Evolutionary conservation across 2,797 vertebrate genomes (phyloP).

Genomic region (Crenuchus spilurus): DNA sequence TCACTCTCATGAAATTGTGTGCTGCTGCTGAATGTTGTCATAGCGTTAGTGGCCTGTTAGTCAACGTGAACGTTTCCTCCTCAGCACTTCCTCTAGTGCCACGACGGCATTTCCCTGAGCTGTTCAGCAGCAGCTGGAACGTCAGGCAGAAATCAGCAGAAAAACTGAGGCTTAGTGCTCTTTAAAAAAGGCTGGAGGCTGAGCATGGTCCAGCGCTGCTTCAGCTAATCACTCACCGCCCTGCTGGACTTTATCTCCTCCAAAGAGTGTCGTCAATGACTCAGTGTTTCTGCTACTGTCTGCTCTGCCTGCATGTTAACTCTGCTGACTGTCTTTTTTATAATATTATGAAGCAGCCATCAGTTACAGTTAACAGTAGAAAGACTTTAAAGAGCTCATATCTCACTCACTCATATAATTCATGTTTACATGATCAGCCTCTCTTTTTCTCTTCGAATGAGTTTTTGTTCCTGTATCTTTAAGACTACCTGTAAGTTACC

Average conservation of each 20-base stretch:
- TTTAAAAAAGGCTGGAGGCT: neutral
- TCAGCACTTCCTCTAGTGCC: conserved; percentile 23
- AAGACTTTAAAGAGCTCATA: neutral
- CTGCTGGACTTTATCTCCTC: neutral
- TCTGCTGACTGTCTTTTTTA: neutral
- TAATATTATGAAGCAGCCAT: neutral
- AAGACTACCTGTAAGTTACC: no score
- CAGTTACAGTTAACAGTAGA: neutral
- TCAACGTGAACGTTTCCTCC: neutral
- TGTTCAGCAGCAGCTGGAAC: conserved; percentile 2
- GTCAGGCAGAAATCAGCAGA: neutral
- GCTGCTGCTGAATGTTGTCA: conserved; percentile 5
- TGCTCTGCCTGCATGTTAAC: neutral
- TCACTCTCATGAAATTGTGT: neutral
- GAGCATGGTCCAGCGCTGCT: neutral
- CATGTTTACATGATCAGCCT: no score
- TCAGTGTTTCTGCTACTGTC: neutral
- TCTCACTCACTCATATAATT: neutral
- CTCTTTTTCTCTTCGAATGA: no score
- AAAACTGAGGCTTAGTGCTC: neutral
- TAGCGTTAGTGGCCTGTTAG: neutral
- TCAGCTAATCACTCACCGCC: conserved; percentile 11
- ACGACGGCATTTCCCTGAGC: conserved; percentile 10
- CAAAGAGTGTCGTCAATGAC: neutral
- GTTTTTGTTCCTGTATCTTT: no score